Evolutionary conservation across 2,113 vertebrate species (phyloP).

Genomic region (Oreochromis niloticus): DNA sequence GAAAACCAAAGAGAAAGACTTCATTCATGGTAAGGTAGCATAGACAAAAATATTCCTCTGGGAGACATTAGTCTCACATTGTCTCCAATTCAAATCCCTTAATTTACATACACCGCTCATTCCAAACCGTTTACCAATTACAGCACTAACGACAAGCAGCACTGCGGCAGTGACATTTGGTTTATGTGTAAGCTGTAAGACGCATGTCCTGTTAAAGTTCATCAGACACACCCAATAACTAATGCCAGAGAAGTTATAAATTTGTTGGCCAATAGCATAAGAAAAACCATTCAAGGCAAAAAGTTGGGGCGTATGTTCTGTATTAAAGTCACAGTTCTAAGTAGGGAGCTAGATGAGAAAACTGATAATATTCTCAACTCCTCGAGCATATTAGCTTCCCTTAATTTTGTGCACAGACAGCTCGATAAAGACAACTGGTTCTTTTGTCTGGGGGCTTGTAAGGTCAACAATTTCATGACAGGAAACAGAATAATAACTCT

Average conservation of each 20-base stretch:
- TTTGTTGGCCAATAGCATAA: not conserved
- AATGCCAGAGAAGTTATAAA: not conserved
- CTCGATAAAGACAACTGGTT: not conserved
- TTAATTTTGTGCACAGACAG: not conserved
- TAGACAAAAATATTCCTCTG: not conserved
- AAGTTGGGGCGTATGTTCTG: not conserved
- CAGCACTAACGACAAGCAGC: not conserved
- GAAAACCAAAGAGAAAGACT: slow-evolving; percentile 8
- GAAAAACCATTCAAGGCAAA: not conserved
- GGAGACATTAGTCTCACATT: not conserved
- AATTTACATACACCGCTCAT: not conserved
- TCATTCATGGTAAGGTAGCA: slow-evolving; percentile 17
- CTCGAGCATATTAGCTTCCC: accelerated
- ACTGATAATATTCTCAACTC: not conserved
- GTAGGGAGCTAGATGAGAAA: not conserved
- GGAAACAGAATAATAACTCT: not conserved
- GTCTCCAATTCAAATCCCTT: not conserved
- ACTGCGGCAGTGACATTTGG: not conserved
- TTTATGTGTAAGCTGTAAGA: not conserved
- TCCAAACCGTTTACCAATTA: not conserved
- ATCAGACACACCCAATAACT: not conserved
- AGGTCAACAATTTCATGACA: not conserved
- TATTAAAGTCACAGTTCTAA: not conserved
- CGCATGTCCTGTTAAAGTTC: not conserved
- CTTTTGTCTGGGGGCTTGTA: not conserved